Base-by-base conservation (phyloP, 2,888 invertebrate genomes). In the Latrodectus hesperus region DNA sequence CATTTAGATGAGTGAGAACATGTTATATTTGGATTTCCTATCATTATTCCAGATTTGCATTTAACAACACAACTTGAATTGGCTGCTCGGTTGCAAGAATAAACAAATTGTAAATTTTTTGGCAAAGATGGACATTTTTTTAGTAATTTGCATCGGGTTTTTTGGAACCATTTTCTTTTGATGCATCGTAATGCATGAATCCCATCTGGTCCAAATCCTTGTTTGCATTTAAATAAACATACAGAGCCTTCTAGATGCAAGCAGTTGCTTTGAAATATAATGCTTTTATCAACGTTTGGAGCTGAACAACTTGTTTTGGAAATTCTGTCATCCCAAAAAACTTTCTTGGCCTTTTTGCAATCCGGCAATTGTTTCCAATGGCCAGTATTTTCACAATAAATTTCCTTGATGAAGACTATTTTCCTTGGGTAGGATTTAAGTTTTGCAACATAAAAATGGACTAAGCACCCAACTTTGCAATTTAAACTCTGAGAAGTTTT, bases 401-500 rank as follows among this genome's bases (percentile, higher is more conserved):
- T 16, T 9, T 72, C 64, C 22, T 65, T 72, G 4, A 80, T 51
- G 12, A 65, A 72, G n/a, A 72, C 22, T 17, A 80, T 12, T 26
- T 73, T 51, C 16, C 5, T 49, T 10, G 52, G 16, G 16, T 52
- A 55, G 22, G 16, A 51, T 9, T 75, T 14, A 0, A 38, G 9
- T 1, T 26, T n/a, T 10, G 72, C 22, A 10, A 12, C 16, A n/a
- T 53, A 60, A 4, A 52, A 26, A 5, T 74, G 55, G 12, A 81
- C 22, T 0, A 9, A 52, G 55, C 82, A 83, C 1, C 75, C 82
- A 12, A 83, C 82, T 26, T 51, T 70, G 70, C 82, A 83, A n/a
- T n/a, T 17, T 3, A 8, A 14, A 12, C 12, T 17, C 12, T 17
- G 38, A 0, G 82, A 83, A 12, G 2, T 22, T 22, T 75, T 75